A percentile compares a stretch with the other conserved stretches of the same genome.
Conservation (phyloP, 2,888 invertebrate genomes). For the Agapostemon virescens region DNA sequence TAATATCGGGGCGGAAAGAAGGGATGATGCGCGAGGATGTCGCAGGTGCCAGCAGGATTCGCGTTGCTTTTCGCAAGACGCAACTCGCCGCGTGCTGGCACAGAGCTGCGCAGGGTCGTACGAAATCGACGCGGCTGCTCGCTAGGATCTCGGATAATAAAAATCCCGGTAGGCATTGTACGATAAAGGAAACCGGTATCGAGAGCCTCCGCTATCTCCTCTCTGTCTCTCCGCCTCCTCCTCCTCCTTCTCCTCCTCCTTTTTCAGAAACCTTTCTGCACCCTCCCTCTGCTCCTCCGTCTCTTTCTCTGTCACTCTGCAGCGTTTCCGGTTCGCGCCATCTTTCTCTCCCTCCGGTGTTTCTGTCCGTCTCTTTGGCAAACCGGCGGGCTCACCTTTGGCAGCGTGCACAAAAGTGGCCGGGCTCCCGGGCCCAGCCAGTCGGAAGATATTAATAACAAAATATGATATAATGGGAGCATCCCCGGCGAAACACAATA, state of each 20-base stretch:
- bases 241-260: slow-evolving; percentile 7
- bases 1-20: no score
- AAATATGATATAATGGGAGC: slow-evolving; percentile 80
- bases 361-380: slow-evolving; percentile 33
- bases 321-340: neutral
- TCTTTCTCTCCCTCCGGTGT: neutral
- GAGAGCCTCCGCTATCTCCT: slow-evolving; percentile 27
- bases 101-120: slow-evolving; percentile 9
- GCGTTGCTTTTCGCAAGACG: no score
- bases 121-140: slow-evolving; percentile 33
- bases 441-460: slow-evolving; percentile 81
- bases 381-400: slow-evolving; percentile 56
- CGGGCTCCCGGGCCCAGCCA: slow-evolving; percentile 76
- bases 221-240: neutral
- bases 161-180: slow-evolving; percentile 69
- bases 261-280: slow-evolving; percentile 24
- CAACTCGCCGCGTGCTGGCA: no score
- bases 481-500: slow-evolving; percentile 79
- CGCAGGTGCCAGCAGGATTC: no score
- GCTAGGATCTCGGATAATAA: slow-evolving; percentile 54
- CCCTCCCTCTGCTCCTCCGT: slow-evolving; percentile 40
- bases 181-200: slow-evolving; percentile 73
- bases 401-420: slow-evolving; percentile 75
- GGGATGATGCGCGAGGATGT: no score
- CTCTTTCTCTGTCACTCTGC: slow-evolving; percentile 41